phyloP scores from a whole-genome alignment of 1,140 invertebrate species.

The Zaprionus inermis region DNA sequence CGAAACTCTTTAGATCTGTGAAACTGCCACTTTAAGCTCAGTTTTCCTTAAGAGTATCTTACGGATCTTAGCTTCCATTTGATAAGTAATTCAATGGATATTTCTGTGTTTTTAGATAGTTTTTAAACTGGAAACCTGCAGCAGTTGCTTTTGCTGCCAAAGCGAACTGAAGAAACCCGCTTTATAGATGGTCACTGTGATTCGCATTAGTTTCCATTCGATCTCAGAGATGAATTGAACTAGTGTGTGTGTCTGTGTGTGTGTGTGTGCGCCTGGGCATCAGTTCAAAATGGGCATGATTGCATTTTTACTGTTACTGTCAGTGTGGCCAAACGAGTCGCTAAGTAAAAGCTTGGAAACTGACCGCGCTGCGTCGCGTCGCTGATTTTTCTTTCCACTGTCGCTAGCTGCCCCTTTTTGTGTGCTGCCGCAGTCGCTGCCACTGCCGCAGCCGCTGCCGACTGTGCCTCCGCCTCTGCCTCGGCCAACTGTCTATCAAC shows the following conservation, averaged over 20 bases:
- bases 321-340: conserved; percentile 23
- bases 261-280: not conserved
- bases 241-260: not conserved
- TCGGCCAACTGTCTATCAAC: conserved; percentile 43
- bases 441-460: not conserved
- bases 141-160: not conserved
- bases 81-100: too few species aligned
- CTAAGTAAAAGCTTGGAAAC: conserved; percentile 26
- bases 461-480: not conserved
- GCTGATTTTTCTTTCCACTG: not conserved
- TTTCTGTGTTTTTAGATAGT: too few species aligned
- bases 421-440: not conserved
- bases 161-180: too few species aligned
- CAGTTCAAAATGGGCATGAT: conserved; percentile 13
- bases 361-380: not conserved
- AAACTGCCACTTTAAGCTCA: too few species aligned
- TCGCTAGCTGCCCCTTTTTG: not conserved
- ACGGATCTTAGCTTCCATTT: too few species aligned
- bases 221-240: not conserved
- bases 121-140: not conserved
- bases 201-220: not conserved
- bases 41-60: too few species aligned
- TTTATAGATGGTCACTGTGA: not conserved
- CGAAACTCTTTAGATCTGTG: too few species aligned
- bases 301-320: conserved; percentile 26